phyloP scores from a whole-genome alignment of 2,888 invertebrate species.

The Aradus depressus region DNA sequence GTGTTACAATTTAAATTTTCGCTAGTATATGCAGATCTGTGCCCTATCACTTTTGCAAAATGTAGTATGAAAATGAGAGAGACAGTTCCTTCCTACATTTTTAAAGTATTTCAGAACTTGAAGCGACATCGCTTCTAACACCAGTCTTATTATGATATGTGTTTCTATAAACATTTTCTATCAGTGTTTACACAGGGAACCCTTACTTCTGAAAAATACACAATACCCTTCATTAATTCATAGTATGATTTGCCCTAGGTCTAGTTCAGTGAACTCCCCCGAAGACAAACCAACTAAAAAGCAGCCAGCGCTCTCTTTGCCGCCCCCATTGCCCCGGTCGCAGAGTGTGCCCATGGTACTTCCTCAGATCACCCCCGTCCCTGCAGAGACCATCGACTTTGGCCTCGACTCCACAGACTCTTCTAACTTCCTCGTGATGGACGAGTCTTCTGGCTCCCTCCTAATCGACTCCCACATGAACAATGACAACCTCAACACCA shows the following conservation, averaged over 20 bases:
- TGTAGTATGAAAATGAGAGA: no score
- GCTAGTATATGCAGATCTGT: no score
- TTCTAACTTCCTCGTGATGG: slow-evolving; percentile 19
- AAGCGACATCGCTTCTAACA: no score
- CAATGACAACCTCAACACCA: slow-evolving; percentile 23
- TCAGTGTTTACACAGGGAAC: slow-evolving; percentile 14
- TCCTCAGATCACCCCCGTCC: slow-evolving; percentile 24
- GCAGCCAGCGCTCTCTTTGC: neutral
- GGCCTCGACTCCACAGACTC: slow-evolving; percentile 22
- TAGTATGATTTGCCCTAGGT: neutral
- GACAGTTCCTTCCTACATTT: no score
- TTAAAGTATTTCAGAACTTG: no score
- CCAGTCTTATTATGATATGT: no score
- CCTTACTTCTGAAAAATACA: neutral
- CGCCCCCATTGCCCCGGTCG: slow-evolving; percentile 13
- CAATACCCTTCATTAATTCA: no score
- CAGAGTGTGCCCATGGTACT: slow-evolving; percentile 25
- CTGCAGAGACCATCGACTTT: slow-evolving; percentile 22
- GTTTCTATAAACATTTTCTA: no score
- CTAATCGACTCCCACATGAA: slow-evolving; percentile 20
- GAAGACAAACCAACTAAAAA: slow-evolving; percentile 7
- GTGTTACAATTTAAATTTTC: no score
- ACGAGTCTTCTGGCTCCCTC: slow-evolving; percentile 18
- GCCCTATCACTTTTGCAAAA: no score
- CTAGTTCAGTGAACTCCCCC: slow-evolving; percentile 14